phyloP scores from a whole-genome alignment of 2,888 invertebrate species.

The Coenonympha arcania region DNA sequence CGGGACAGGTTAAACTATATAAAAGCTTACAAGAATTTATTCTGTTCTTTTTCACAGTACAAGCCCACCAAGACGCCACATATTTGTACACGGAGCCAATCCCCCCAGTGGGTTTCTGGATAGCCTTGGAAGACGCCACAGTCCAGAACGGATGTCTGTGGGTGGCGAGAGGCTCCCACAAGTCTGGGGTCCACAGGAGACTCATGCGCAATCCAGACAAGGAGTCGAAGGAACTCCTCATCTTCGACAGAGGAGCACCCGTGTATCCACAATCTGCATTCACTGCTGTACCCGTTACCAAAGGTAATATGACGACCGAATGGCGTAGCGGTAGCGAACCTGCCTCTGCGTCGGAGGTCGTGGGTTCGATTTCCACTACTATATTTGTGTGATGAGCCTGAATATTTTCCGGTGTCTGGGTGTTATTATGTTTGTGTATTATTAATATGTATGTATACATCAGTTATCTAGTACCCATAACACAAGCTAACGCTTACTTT shows the following conservation, averaged over 20 bases:
- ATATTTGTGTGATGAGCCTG: too few relatives aligned
- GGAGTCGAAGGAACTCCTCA: slow-evolving; percentile 67
- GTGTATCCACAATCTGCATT: slow-evolving; percentile 83
- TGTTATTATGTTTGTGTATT: too few relatives aligned
- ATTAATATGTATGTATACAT: too few relatives aligned
- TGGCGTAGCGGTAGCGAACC: too few relatives aligned
- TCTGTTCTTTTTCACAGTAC: slow-evolving; percentile 74
- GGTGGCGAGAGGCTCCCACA: slow-evolving; percentile 94
- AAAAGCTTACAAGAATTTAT: too few relatives aligned
- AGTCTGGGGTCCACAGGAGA: slow-evolving; percentile 83
- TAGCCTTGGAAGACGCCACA: slow-evolving; percentile 95
- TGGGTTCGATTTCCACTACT: too few relatives aligned
- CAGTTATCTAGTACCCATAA: too few relatives aligned
- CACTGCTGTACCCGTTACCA: slow-evolving; percentile 84
- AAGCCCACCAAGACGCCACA: slow-evolving; percentile 88
- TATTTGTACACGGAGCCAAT: slow-evolving; percentile 90
- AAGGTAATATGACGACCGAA: too few relatives aligned
- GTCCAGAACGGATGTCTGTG: slow-evolving; percentile 95
- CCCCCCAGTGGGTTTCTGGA: slow-evolving; percentile 92
- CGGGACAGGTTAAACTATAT: too few relatives aligned
- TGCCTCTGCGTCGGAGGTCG: too few relatives aligned
- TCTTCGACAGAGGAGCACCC: slow-evolving; percentile 80
- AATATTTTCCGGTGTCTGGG: too few relatives aligned
- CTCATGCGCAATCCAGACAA: slow-evolving; percentile 80
- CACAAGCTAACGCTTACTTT: too few relatives aligned